Evolutionary conservation across 2,113 vertebrate species (phyloP).

Genomic region (Anoura caudifer): DNA sequence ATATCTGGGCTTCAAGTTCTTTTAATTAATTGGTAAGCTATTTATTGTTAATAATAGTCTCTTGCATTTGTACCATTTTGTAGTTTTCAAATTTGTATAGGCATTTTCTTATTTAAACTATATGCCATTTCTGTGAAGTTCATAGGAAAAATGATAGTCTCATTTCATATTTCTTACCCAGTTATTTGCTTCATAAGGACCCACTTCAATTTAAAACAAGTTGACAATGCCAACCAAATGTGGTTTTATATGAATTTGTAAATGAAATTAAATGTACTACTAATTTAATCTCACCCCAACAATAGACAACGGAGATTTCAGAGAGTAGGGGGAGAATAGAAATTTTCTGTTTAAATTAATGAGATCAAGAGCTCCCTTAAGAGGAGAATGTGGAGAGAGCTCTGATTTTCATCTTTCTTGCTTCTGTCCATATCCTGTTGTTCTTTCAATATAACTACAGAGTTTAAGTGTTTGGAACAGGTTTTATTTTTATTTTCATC

Average conservation of each 20-base stretch:
- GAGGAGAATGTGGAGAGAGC: neutral
- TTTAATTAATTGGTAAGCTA: neutral
- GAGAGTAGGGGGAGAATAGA: neutral
- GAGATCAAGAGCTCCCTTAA: neutral
- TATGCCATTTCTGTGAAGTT: neutral
- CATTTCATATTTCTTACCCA: neutral
- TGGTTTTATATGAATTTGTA: neutral
- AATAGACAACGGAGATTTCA: neutral
- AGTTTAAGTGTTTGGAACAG: neutral
- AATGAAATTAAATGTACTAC: neutral
- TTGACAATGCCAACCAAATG: neutral
- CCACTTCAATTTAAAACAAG: neutral
- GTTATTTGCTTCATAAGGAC: neutral
- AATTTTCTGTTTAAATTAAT: neutral
- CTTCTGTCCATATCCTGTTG: neutral
- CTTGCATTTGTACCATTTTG: neutral
- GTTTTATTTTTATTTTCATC: conserved; percentile 2
- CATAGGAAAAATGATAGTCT: neutral
- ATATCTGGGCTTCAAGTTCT: neutral
- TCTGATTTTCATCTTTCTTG: neutral
- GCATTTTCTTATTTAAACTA: conserved; percentile 12
- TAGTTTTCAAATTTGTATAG: conserved; percentile 11
- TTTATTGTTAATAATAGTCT: neutral
- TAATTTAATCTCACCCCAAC: neutral
- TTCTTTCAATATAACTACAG: neutral